Evolutionary conservation across 2,797 vertebrate species (phyloP), one percentile per base, ranked within the genome.

Genomic region (Percopsis omiscomaycus): DNA sequence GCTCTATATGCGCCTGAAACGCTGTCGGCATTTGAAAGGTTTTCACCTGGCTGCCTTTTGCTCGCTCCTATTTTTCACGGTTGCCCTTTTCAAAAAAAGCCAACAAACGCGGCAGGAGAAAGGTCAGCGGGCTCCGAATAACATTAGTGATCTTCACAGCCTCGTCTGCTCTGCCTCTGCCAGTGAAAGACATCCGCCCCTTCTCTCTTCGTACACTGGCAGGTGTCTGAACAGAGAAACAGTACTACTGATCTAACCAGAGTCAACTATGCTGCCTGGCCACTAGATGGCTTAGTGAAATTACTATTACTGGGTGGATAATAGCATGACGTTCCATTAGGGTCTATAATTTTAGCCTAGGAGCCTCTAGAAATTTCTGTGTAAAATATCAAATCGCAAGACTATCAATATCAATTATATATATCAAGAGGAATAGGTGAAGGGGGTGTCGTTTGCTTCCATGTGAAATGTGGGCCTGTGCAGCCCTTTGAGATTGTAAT

Each of bases 111-210:
- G 77, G 67, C 74, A 67, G 12, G n/a, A 53, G 48, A 88, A 91
- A 92, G 89, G 89, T 90, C 88, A 89, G 62, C 3, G 5, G 54
- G 64, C 80, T 84, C 68, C 74, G 72, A 79, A 78, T 80, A 82
- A 71, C 77, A 84, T 75, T 74, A 79, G 77, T 66, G 66, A 72
- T 79, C 68, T 61, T 80, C 54, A 66, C 54, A 55, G 60, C 60
- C 61, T 61, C 63, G 64, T 78, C 76, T 69, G 49, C 4, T 47
- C 68, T 63, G 37, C 64, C 4, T 47, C 68, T 63, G 37, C 64
- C 46, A 37, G 73, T 66, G 12, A 66, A 63, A 77, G 4, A 51
- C 55, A 70, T 76, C 62, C 32, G 6, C 15, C 29, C 73, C 59
- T 42, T 3, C 49, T 62, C 8, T 32, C 49, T 8, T 61, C 16